These are phyloP conservation scores for Pipa parva DNA, from an alignment of 2,113 vertebrate species.

Conservation along the genomic window DNA sequence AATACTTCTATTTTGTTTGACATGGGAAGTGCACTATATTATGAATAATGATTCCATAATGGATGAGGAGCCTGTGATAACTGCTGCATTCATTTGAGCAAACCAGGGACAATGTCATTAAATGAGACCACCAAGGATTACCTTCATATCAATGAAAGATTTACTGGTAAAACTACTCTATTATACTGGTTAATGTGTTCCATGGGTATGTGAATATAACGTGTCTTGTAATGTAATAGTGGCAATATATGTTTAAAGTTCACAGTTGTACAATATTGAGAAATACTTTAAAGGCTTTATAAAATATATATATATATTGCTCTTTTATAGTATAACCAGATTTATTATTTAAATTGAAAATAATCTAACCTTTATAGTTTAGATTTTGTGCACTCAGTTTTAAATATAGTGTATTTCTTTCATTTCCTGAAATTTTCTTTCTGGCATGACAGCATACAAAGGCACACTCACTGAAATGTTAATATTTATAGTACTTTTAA, in stretches of 20 bases:
- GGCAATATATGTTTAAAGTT: not conserved
- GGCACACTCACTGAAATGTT: too few relatives aligned
- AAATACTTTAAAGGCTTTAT: too few relatives aligned
- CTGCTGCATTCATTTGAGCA: slow-evolving; percentile 57
- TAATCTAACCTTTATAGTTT: too few relatives aligned
- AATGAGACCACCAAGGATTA: slow-evolving; percentile 66
- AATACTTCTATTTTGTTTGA: slow-evolving; percentile 82
- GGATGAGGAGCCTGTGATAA: slow-evolving; percentile 65
- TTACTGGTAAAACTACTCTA: slow-evolving; percentile 10
- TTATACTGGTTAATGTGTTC: slow-evolving; percentile 5
- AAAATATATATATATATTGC: too few relatives aligned
- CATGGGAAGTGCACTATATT: slow-evolving; percentile 70
- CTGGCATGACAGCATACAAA: too few relatives aligned
- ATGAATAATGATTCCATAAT: slow-evolving; percentile 85
- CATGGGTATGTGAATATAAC: not conserved
- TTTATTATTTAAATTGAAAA: too few relatives aligned
- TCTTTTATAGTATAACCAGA: too few relatives aligned
- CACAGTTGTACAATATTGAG: slow-evolving; percentile 3
- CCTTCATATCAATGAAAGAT: slow-evolving; percentile 37
- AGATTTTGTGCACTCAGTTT: too few relatives aligned
- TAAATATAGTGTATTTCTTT: too few relatives aligned
- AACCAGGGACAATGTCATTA: slow-evolving; percentile 58
- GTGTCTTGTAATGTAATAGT: not conserved
- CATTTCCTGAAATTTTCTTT: too few relatives aligned
- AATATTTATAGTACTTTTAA: too few relatives aligned